A percentile compares a stretch with the other conserved stretches of the same genome.
These are phyloP conservation scores for Myiozetetes cayanensis DNA, from an alignment of 2,113 vertebrate species.

Conservation along the genomic window DNA sequence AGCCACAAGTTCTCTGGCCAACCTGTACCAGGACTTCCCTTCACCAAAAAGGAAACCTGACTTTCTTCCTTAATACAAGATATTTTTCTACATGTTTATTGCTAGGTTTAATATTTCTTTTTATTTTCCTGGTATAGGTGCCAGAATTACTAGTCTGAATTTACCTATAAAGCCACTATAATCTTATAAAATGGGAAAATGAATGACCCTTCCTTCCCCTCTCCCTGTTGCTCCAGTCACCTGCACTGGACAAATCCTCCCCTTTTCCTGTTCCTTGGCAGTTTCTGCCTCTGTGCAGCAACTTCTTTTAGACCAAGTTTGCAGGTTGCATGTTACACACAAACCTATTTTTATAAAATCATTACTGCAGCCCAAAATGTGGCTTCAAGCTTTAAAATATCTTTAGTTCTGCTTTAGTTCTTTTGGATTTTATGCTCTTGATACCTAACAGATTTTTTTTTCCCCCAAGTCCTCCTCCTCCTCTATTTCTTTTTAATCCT, in stretches of 20 bases:
- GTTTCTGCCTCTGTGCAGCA: background rate
- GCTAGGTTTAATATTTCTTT: background rate
- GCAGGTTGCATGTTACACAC: background rate
- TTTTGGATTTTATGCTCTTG: background rate
- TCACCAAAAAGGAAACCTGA: background rate
- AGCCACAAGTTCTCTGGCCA: background rate
- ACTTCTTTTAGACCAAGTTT: background rate
- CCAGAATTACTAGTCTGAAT: background rate
- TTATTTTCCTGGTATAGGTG: background rate
- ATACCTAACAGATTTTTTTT: background rate
- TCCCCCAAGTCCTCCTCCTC: background rate
- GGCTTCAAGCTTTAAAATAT: background rate
- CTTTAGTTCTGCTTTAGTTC: background rate
- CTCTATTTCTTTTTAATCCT: background rate
- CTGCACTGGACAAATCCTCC: background rate
- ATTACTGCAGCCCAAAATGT: background rate
- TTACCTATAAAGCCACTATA: background rate
- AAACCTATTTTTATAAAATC: background rate
- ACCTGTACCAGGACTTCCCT: background rate
- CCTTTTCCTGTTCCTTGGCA: background rate
- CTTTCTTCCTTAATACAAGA: background rate
- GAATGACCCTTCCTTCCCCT: rapidly evolving
- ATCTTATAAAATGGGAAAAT: background rate
- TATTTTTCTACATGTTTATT: background rate
- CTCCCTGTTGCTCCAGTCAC: background rate